Base-by-base conservation (phyloP, 2,888 invertebrate species). In the Erebia ligea region DNA sequence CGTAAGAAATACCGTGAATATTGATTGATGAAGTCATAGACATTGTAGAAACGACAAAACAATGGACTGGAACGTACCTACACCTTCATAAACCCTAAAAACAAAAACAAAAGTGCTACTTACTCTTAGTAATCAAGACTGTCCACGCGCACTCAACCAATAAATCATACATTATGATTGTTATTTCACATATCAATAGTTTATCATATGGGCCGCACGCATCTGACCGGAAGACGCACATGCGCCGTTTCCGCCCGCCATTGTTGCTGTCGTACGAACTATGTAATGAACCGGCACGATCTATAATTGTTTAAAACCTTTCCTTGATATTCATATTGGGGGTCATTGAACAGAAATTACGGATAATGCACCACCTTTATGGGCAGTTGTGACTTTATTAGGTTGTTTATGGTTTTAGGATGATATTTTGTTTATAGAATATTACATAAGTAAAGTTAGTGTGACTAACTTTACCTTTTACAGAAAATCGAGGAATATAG, bases 211-310 rank as follows among this genome's bases (percentile, higher is more conserved):
- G 78, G 79, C 79, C 77, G 83, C 86, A 86, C 84, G 88, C 86
- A 84, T 86, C 80, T 86, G 87, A 89, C 90, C 89, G 91, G 91
- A 91, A 89, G 85, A 78, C 82, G 84, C 81, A 82, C 81, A 83
- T 83, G 84, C 86, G 81, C 80, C 80, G 78, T 82, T 87, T 90
- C 90, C 90, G 86, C 79, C 84, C 81, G 83, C 86, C 86, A 85
- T 88, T 84, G 79, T 80, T 82, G 82, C 80, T 81, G 81, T 80
- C 82, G 50, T 83, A 84, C 81, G 78, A 81, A 85, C 85, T 86
- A 82, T 79, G 83, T 87, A 90, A 89, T 91, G 89, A 86, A 86
- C 83, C 89, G 89, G 83, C 84, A 85, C 88, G 81, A 75, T 76
- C 84, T 76, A 89, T n/a, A n/a, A n/a, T 90, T 89, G 91, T 90